Evolutionary conservation across 2,888 invertebrate genomes (phyloP).

Genomic region (Timandra comae): DNA sequence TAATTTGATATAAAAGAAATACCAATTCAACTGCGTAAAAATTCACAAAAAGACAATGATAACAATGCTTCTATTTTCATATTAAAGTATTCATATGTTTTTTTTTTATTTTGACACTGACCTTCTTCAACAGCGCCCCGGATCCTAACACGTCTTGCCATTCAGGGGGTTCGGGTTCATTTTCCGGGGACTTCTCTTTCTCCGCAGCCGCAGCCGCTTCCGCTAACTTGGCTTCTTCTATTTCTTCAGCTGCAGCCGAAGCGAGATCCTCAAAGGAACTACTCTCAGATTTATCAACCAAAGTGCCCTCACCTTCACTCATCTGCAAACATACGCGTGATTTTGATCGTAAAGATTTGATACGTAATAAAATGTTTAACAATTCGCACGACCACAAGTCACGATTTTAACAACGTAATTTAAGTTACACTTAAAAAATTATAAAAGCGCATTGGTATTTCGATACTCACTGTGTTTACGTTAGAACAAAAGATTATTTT

Average conservation of each 20-base stretch:
- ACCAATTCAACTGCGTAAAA: too few relatives aligned
- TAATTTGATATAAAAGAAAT: too few relatives aligned
- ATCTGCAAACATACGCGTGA: conserved; percentile 53
- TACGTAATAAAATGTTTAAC: conserved; percentile 43
- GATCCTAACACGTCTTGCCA: conserved; percentile 89
- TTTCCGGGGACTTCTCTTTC: conserved; percentile 42
- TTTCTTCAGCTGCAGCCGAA: conserved; percentile 75
- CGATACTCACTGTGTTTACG: too few relatives aligned
- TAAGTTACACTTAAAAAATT: too few relatives aligned
- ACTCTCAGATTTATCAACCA: conserved; percentile 78
- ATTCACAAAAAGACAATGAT: neutral
- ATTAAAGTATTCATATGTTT: neutral
- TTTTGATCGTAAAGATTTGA: conserved; percentile 31
- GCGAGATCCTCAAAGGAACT: conserved; percentile 81
- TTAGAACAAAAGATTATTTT: too few relatives aligned
- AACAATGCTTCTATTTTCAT: neutral
- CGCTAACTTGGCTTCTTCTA: conserved; percentile 65
- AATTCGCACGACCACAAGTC: conserved; percentile 8
- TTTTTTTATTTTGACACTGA: conserved; percentile 19
- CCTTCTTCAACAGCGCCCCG: conserved; percentile 81
- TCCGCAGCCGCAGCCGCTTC: conserved; percentile 51
- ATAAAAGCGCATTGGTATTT: too few relatives aligned
- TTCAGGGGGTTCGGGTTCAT: conserved; percentile 56
- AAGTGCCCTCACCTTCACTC: conserved; percentile 61
- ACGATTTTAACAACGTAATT: neutral